Base-by-base conservation (phyloP, 2,113 vertebrate genomes). In the Spermophilus dauricus region DNA sequence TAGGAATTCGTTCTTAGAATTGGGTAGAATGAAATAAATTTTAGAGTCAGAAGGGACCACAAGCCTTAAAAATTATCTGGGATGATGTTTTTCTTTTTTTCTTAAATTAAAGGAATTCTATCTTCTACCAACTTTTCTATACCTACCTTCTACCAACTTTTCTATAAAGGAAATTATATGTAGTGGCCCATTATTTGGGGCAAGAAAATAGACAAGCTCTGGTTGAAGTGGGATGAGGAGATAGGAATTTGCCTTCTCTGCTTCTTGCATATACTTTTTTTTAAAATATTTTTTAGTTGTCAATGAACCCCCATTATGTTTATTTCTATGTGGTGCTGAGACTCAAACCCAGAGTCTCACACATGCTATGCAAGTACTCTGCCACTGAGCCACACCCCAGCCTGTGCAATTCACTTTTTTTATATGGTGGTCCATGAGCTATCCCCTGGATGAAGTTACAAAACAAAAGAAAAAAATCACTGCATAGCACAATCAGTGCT, bases 11-110 rank as follows among this genome's bases (percentile, higher is more conserved):
- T 70, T 81, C 76, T 69, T 81, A 53, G 26, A 63, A 56, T 42
- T 51, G 58, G 18, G 8, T 80, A 96, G 58, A 91, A 56, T 82
- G 14, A 93, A 90, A 88, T 32, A 86, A 11, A 88, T 75, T 93
- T 94, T 82, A 95, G 77, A 95, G 56, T 9, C 45, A 58, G 61
- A 85, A 75, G 63, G 32, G 37, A 88, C 8, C 4, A 26, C 18
- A 84, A 45, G 16, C 22, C 20, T 89, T 83, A 88, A 84, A 93
- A 65, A 48, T 80, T 48, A 93, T 42, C 34, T 34, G 69, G 39
- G 20, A 2, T 32, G 67, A 48, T 51, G 17, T 22, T 16, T 53
- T 32, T 42, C 34, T 45, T 67, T 48, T 61, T 70, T 53, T 48
- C 14, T 82, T 80, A 12, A 85, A 75, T 34, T 51, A 48, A n/a